Conservation (phyloP, 2,797 vertebrate species). For the Fistularia tabacaria region DNA sequence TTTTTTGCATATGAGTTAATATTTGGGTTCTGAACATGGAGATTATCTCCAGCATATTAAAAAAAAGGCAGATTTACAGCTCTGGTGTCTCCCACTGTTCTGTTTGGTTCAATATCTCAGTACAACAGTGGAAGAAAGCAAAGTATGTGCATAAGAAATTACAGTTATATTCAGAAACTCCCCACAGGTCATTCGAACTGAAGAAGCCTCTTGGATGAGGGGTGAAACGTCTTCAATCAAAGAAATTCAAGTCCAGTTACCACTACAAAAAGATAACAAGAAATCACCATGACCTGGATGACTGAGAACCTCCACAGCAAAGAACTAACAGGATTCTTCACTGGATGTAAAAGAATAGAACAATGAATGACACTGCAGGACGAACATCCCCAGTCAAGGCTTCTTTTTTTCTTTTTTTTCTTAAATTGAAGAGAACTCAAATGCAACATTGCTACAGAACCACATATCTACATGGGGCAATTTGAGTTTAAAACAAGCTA, state of each 20-base stretch:
- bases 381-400: background rate
- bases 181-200: no score
- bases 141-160: background rate
- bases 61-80: conserved; percentile 1
- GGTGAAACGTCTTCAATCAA: no score
- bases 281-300: no score
- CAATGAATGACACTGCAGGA: conserved; percentile 10
- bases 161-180: no score
- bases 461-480: background rate
- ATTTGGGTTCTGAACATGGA: conserved; percentile 9
- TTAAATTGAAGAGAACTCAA: background rate
- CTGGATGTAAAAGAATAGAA: conserved; percentile 9
- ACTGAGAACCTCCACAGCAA: no score
- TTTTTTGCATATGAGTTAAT: no score
- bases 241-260: no score
- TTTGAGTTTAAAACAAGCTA: no score
- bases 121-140: conserved; percentile 12
- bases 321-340: conserved; percentile 5
- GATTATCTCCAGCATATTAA: no score
- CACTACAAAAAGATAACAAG: no score
- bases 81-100: conserved; percentile 4
- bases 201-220: no score
- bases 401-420: background rate
- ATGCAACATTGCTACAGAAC: conserved; percentile 7
- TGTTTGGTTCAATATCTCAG: conserved; percentile 19